Percentiles rank a stretch among this genome's conserved stretches.
Evolutionary conservation across 2,797 vertebrate genomes (phyloP).

Genomic region (Gallinago solitaria): DNA sequence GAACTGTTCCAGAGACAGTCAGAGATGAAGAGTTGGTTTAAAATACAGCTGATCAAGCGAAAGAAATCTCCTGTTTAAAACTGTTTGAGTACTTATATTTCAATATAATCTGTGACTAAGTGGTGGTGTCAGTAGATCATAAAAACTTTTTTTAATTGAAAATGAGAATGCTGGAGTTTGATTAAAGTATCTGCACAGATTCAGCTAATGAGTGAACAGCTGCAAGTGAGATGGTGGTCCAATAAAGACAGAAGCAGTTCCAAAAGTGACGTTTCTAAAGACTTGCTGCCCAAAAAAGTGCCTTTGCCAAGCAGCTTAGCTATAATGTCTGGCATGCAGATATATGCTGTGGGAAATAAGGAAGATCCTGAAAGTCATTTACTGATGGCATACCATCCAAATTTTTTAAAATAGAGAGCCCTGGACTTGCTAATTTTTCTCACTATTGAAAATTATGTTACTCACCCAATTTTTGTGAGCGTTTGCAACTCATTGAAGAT

Average conservation of each 20-base stretch:
- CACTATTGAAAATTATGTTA: neutral
- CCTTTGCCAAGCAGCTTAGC: neutral
- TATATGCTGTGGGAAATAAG: neutral
- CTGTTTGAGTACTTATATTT: neutral
- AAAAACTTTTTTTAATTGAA: neutral
- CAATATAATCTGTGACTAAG: neutral
- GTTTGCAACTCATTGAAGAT: neutral
- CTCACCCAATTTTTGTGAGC: neutral
- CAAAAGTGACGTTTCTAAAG: neutral
- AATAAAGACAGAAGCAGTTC: neutral
- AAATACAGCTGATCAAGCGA: conserved; percentile 5
- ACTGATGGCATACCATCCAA: neutral
- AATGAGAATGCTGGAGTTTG: neutral
- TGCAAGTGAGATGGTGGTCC: neutral
- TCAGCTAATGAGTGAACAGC: neutral
- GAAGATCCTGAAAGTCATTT: neutral
- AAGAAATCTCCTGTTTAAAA: conserved; percentile 8
- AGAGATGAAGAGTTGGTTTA: neutral
- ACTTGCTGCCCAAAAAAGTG: neutral
- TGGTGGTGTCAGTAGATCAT: neutral
- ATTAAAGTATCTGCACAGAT: neutral
- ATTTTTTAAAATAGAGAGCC: neutral
- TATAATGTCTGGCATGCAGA: neutral
- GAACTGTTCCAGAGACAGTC: neutral
- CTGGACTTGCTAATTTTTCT: neutral